Evolutionary conservation across 2,888 invertebrate species (phyloP).

Genomic region (Acrocera orbiculus): DNA sequence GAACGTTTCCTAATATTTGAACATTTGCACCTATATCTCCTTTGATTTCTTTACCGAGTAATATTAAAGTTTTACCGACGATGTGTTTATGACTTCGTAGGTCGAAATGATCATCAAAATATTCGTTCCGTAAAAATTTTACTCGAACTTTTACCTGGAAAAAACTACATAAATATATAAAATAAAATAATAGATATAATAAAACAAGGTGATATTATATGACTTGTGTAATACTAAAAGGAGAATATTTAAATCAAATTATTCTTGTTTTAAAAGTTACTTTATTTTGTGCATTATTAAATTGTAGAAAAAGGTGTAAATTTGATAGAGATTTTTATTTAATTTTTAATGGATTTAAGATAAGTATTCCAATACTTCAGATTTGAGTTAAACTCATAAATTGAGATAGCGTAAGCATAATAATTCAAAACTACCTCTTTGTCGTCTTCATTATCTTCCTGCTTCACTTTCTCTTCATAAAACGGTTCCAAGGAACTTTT

Average conservation of each 20-base stretch:
- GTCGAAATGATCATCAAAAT: conserved; percentile 82
- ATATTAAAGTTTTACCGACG: conserved; percentile 66
- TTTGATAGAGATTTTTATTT: no score
- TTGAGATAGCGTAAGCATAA: no score
- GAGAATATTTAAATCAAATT: no score
- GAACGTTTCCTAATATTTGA: conserved; percentile 45
- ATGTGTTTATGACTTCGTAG: conserved; percentile 49
- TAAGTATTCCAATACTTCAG: no score
- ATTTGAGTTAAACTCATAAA: no score
- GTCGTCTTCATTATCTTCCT: conserved; percentile 31
- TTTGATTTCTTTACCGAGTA: conserved; percentile 34
- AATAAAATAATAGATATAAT: background rate
- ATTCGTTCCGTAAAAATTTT: conserved; percentile 60
- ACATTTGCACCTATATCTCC: conserved; percentile 36
- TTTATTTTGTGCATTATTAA: no score
- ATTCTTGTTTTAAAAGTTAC: no score
- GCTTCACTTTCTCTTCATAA: conserved; percentile 10
- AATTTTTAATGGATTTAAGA: no score
- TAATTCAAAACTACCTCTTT: conserved; percentile 16
- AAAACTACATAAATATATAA: background rate
- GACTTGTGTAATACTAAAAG: no score
- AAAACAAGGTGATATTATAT: no score
- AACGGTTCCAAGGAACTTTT: conserved; percentile 16
- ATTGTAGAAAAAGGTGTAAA: no score
- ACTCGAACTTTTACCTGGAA: conserved; percentile 52